phyloP scores from a whole-genome alignment of 2,797 vertebrate genomes.

The Onychomys arenicola region DNA sequence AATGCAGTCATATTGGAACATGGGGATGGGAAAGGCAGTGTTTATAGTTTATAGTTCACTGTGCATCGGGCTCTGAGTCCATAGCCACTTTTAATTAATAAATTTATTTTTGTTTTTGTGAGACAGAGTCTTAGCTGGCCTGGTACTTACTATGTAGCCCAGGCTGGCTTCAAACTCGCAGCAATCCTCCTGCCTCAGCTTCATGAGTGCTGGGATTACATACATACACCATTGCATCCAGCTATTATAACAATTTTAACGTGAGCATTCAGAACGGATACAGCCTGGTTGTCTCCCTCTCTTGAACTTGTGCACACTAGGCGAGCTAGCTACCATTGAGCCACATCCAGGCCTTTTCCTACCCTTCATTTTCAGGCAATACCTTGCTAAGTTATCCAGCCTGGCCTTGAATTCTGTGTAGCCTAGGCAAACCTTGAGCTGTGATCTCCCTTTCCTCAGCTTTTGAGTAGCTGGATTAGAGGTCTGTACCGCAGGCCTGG shows the following conservation, averaged over 20 bases:
- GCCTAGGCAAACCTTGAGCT: background rate
- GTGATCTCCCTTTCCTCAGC: background rate
- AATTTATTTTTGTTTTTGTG: background rate
- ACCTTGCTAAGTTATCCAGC: background rate
- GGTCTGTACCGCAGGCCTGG: background rate
- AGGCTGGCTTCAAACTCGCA: background rate
- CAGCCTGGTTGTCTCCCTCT: background rate
- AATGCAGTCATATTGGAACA: background rate
- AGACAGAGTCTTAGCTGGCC: background rate
- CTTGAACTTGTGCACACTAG: background rate
- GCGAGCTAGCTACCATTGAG: background rate
- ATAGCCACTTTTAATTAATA: background rate
- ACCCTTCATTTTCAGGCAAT: background rate
- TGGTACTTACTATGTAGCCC: background rate
- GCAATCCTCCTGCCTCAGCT: background rate
- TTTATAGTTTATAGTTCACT: background rate
- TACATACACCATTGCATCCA: background rate
- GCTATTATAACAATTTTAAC: background rate
- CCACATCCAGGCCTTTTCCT: background rate
- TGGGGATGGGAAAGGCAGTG: background rate
- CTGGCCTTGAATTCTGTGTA: background rate
- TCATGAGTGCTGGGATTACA: background rate
- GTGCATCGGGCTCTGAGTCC: background rate
- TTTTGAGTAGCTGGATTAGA: background rate
- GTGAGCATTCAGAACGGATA: background rate